phyloP scores from a whole-genome alignment of 2,113 vertebrate species.

The Hipposideros armiger region DNA sequence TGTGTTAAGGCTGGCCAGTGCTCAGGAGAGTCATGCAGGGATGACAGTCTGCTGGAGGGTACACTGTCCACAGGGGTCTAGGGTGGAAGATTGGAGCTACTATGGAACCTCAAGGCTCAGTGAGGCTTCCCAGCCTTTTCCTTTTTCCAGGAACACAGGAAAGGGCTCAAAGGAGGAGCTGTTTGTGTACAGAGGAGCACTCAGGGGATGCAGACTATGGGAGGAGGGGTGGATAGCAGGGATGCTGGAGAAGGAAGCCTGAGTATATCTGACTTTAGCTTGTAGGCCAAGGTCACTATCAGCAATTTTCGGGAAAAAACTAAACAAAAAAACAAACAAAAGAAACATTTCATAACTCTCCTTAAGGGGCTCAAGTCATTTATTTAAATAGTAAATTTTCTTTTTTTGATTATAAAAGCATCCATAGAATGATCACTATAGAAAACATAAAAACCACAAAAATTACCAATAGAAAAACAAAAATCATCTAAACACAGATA shows the following conservation, averaged over 20 bases:
- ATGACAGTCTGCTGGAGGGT: neutral
- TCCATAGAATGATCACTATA: neutral
- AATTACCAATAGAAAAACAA: conserved; percentile 4
- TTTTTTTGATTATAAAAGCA: conserved; percentile 35
- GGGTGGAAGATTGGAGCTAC: neutral
- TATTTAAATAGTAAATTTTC: conserved; percentile 17
- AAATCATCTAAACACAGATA: neutral
- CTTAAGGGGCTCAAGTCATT: conserved; percentile 9
- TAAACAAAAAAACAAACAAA: neutral
- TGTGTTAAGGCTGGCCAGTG: conserved; percentile 30
- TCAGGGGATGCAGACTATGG: neutral
- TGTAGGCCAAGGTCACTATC: conserved; percentile 46
- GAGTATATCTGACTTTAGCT: neutral
- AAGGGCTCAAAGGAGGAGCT: conserved; percentile 6
- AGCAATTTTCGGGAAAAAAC: neutral
- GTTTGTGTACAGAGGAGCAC: neutral
- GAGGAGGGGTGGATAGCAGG: neutral
- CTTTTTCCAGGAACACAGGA: conserved; percentile 46
- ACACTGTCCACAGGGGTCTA: neutral
- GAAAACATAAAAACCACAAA: conserved; percentile 26
- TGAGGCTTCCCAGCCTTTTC: neutral
- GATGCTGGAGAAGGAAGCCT: neutral
- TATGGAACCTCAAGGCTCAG: neutral
- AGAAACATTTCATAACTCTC: neutral
- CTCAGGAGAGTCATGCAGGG: neutral